Conservation (phyloP, 2,888 invertebrate species). For the Bellardia pandia region DNA sequence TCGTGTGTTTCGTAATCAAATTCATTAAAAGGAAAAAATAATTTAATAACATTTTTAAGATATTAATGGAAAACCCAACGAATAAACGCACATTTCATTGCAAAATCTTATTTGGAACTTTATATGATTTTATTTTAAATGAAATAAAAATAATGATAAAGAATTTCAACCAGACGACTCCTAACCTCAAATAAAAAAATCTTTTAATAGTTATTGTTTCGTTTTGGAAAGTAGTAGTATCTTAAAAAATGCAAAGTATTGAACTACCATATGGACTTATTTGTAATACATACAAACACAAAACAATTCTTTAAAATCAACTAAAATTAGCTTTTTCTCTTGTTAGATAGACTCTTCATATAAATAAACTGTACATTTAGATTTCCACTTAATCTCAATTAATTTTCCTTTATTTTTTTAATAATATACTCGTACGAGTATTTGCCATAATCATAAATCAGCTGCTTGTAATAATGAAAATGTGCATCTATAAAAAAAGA, state of each 20-base stretch:
- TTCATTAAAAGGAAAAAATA: conserved; percentile 22
- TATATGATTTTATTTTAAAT: not conserved
- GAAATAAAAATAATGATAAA: not conserved
- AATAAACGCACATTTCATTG: not conserved
- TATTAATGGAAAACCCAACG: not conserved
- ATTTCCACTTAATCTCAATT: conserved; percentile 2
- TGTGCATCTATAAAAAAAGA: conserved; percentile 37
- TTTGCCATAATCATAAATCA: conserved; percentile 61
- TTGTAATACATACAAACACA: not conserved
- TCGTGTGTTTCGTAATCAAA: conserved; percentile 43
- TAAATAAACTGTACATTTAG: not conserved
- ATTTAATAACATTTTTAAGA: conserved; percentile 24
- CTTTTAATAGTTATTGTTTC: not conserved
- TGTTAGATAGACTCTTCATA: not conserved
- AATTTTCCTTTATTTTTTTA: conserved; percentile 2
- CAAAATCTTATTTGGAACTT: not conserved
- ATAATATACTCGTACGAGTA: not conserved
- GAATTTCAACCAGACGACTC: not conserved
- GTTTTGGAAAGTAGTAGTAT: not conserved
- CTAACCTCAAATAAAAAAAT: conserved; percentile 28
- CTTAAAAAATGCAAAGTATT: not conserved
- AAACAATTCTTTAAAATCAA: conserved; percentile 6
- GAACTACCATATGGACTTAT: not conserved
- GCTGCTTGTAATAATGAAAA: conserved; percentile 59
- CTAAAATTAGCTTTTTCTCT: conserved; percentile 19